phyloP scores from a whole-genome alignment of 2,888 invertebrate species.

The Chironomus tentans region DNA sequence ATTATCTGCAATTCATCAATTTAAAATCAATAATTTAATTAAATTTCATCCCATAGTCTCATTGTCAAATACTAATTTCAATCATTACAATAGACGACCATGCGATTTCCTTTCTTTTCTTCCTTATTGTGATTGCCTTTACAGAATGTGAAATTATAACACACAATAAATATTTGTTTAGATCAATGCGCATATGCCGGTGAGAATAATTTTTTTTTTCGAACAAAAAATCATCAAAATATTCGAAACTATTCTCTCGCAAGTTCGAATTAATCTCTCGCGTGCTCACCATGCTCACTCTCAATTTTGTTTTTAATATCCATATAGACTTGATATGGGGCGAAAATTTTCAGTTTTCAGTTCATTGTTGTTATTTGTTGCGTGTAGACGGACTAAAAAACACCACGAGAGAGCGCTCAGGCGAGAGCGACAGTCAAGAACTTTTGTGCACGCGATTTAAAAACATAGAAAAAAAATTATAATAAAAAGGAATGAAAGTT shows the following conservation, averaged over 20 bases:
- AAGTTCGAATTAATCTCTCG: not conserved
- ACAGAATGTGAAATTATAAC: not conserved
- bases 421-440: not conserved
- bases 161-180: not conserved
- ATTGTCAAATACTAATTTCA: too few relatives aligned
- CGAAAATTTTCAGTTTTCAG: slow-evolving; percentile 2
- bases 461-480: not conserved
- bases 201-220: not conserved
- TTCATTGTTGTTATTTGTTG: slow-evolving; percentile 8
- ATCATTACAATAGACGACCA: not conserved
- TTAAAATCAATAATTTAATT: too few relatives aligned
- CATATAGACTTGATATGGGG: not conserved
- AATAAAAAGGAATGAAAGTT: not conserved
- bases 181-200: not conserved
- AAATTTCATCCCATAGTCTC: too few relatives aligned
- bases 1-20: too few relatives aligned
- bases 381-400: not conserved
- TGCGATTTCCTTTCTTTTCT: not conserved
- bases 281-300: not conserved
- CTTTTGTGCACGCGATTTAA: not conserved
- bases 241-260: not conserved
- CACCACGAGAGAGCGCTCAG: not conserved
- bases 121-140: too few relatives aligned
- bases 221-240: too few relatives aligned
- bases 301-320: not conserved